Evolutionary conservation across 2,888 invertebrate species (phyloP).

Genomic region (Oscheius myriophilus): DNA sequence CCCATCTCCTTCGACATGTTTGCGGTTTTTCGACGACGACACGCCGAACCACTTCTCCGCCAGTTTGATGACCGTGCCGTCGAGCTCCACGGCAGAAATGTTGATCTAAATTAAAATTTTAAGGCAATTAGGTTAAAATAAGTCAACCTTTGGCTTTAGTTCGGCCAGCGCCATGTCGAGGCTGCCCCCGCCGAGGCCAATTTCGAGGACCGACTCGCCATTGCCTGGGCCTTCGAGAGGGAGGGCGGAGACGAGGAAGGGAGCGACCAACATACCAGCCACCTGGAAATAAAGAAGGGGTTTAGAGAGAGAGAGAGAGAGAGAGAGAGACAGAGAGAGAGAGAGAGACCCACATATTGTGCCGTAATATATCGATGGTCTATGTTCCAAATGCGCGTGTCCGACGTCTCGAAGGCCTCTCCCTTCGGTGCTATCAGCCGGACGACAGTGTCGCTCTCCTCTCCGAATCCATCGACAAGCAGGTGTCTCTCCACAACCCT

Average conservation of each 20-base stretch:
- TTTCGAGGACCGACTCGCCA: slow-evolving; percentile 39
- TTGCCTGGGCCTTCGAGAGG: slow-evolving; percentile 36
- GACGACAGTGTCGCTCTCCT: slow-evolving; percentile 55
- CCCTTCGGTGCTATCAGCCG: slow-evolving; percentile 44
- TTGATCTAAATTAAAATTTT: slow-evolving; percentile 50
- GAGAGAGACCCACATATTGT: slow-evolving; percentile 43
- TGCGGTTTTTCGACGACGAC: slow-evolving; percentile 34
- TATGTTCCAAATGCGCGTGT: slow-evolving; percentile 48
- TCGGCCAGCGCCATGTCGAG: slow-evolving; percentile 63
- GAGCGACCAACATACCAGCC: slow-evolving; percentile 43
- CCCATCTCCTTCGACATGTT: slow-evolving; percentile 53
- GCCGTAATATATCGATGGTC: slow-evolving; percentile 38
- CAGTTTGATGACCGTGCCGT: slow-evolving; percentile 53
- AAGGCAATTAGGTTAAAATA: background rate
- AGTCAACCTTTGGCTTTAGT: slow-evolving; percentile 54
- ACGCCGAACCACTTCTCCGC: slow-evolving; percentile 65
- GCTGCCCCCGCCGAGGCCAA: slow-evolving; percentile 65
- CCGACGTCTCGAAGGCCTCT: slow-evolving; percentile 42
- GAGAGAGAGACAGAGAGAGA: background rate
- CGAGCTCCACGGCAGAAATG: slow-evolving; percentile 62
- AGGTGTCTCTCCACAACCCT: slow-evolving; percentile 44
- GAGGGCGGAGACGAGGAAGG: slow-evolving; percentile 40
- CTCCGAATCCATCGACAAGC: slow-evolving; percentile 51
- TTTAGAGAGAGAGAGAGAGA: background rate
- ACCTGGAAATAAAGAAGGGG: slow-evolving; percentile 30